A percentile compares a stretch with the other conserved stretches of the same genome.
Evolutionary conservation across 2,797 vertebrate genomes (phyloP).

Genomic region (Staurois parvus): DNA sequence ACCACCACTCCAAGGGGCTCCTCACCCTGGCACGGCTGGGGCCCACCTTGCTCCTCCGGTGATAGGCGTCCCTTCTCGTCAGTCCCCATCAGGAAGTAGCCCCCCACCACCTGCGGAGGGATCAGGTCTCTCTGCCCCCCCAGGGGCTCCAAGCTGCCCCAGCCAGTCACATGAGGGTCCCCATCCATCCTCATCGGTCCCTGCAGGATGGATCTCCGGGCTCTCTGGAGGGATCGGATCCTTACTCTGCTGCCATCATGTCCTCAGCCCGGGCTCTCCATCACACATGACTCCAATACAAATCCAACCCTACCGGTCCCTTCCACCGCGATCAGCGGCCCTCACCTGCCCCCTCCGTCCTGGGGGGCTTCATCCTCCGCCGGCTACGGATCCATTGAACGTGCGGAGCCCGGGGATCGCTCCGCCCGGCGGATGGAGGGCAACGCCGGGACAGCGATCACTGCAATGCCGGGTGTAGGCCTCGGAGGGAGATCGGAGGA

Average conservation of each 20-base stretch:
- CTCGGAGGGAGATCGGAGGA: neutral
- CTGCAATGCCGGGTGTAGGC: neutral
- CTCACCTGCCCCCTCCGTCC: slow-evolving; percentile 22
- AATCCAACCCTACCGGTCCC: neutral
- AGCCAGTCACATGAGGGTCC: slow-evolving; percentile 53
- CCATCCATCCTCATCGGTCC: slow-evolving; percentile 59
- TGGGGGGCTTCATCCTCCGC: slow-evolving; percentile 7
- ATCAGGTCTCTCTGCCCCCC: slow-evolving; percentile 35
- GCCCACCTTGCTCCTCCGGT: slow-evolving; percentile 37
- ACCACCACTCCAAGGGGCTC: slow-evolving; percentile 10
- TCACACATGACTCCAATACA: neutral
- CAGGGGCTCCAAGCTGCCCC: slow-evolving; percentile 24
- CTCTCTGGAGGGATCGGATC: slow-evolving; percentile 22
- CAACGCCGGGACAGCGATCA: neutral
- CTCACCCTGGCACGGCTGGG: slow-evolving; percentile 13
- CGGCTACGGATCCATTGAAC: slow-evolving; percentile 6
- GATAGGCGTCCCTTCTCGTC: slow-evolving; percentile 5
- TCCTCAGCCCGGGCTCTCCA: slow-evolving; percentile 32
- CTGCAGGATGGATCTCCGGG: slow-evolving; percentile 3
- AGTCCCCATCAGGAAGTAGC: slow-evolving; percentile 17
- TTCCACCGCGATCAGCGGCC: neutral
- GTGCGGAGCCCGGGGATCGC: slow-evolving; percentile 15
- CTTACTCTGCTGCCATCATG: slow-evolving; percentile 1
- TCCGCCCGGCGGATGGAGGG: too few relatives aligned
- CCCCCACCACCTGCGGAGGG: slow-evolving; percentile 37